Conservation (phyloP, 1,140 invertebrate species). For the Rhizoglyphus robini region DNA sequence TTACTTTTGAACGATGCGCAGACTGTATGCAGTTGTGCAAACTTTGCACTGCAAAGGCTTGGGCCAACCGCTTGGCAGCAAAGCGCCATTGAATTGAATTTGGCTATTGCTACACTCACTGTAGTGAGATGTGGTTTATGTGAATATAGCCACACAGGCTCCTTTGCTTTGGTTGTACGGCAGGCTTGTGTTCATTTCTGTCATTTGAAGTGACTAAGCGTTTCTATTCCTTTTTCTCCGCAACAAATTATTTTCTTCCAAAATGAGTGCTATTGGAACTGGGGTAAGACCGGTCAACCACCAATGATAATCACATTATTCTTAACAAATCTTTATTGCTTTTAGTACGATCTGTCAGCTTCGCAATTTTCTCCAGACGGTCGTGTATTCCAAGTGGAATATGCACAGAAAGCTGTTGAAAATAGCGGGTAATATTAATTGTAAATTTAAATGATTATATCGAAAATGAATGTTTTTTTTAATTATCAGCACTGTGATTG, state of each 20-base stretch:
- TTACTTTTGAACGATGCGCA: no score
- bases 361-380: slow-evolving; percentile 99
- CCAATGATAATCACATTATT: neutral
- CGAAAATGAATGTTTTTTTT: slow-evolving; percentile 21
- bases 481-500: slow-evolving; percentile 66
- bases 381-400: slow-evolving; percentile 97
- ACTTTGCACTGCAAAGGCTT: no score
- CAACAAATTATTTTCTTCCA: slow-evolving; percentile 48
- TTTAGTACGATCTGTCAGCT: slow-evolving; percentile 91
- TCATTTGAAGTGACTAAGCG: slow-evolving; percentile 30
- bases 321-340: slow-evolving; percentile 5
- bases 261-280: slow-evolving; percentile 89
- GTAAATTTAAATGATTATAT: slow-evolving; percentile 15
- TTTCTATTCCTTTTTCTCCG: slow-evolving; percentile 63
- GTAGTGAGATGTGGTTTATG: no score
- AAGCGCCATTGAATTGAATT: no score
- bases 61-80: neutral
- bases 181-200: neutral
- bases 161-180: no score
- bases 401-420: slow-evolving; percentile 97
- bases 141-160: no score
- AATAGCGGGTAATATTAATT: slow-evolving; percentile 66
- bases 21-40: no score
- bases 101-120: no score
- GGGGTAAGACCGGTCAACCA: slow-evolving; percentile 48